Base-by-base conservation (phyloP, 1,140 invertebrate species). In the Goniozus legneri region DNA sequence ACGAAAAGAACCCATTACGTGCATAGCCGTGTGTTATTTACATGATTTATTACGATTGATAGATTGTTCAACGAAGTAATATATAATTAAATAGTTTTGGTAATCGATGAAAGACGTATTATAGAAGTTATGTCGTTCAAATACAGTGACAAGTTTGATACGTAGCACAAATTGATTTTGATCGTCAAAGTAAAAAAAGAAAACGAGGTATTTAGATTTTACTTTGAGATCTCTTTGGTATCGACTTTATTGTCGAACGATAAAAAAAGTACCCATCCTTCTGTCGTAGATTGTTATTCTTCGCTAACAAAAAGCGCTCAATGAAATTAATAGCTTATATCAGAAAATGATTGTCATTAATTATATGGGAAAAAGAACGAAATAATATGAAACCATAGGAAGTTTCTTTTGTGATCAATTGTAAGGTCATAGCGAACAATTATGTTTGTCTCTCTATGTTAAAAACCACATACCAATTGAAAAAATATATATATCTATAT, bases 401-500 rank as follows among this genome's bases (percentile, higher is more conserved):
- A 7, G 16, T 35, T 16, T 35, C 4, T 16, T 20, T 32, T 44
- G 41, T 40, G 34, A 60, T 35, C 40, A 27, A 54, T 54, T 47
- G 35, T 59, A 54, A 50, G 35, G 45, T 33, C 50, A 49, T 43
- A 40, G 54, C 16, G 3, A n/a, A 27, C 31, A 16, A 30, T 47
- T 36, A 34, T 36, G 39, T 48, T 31, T 43, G 47, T 60, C 54
- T 60, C 50, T 61, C 58, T 61, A 54, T 54, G 44, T 56, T 54
- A 51, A 54, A 44, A 47, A 41, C 58, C 50, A 37, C 44, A 54
- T 50, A 50, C 46, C 42, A 58, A 58, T 52, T 48, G 38, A n/a
- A n/a, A n/a, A 58, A 58, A 33, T 47, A 58, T 54, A 50, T 58
- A 44, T 54, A 51, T 58, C 50, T 38, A 58, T 48, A 54, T 48